Evolutionary conservation across 2,888 invertebrate species (phyloP), one percentile per base, ranked within the genome.

Genomic region (Amaurobius ferox): DNA sequence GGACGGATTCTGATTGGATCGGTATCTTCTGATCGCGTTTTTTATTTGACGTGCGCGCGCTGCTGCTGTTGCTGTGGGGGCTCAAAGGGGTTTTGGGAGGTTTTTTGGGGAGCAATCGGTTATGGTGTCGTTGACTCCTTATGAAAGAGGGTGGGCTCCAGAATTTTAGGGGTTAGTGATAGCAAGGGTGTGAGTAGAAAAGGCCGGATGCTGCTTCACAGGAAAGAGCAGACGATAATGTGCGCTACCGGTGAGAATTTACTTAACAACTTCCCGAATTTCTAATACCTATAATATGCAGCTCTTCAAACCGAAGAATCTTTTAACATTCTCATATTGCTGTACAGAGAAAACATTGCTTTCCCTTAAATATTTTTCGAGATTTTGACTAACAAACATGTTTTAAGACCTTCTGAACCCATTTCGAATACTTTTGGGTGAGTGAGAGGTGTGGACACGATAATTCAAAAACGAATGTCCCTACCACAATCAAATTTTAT

Each of bases 131-230:
- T 64, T 83, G 81, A 83, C 81, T 32, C 23, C 66, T 13, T n/a
- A n/a, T 32, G 55, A n/a, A 1, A 13, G 11, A 11, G 48, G 62
- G 72, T 48, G 74, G 81, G 35, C 64, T 64, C 55, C 19, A 55
- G 67, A 61, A 70, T 79, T 81, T 81, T 81, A 61, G 83, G 83
- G 83, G 83, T 78, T 72, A 85, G 70, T 74, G 68, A 62, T 66
- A 71, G 66, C 67, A 64, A 44, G 71, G 81, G 35, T 76, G 62
- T 55, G 72, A 29, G 61, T 40, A 76, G 77, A 85, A 85, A 66
- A 72, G 77, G 72, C 83, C 83, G 83, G 83, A 85, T 77, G 61
- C 62, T 68, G 16, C 30, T 1, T 40, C 23, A 28, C 28, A 40
- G 68, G 68, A 35, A 19, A 39, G 19, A 66, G 13, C 9, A 30